Evolutionary conservation across 2,113 vertebrate species (phyloP).

Genomic region (Odocoileus hemionus): DNA sequence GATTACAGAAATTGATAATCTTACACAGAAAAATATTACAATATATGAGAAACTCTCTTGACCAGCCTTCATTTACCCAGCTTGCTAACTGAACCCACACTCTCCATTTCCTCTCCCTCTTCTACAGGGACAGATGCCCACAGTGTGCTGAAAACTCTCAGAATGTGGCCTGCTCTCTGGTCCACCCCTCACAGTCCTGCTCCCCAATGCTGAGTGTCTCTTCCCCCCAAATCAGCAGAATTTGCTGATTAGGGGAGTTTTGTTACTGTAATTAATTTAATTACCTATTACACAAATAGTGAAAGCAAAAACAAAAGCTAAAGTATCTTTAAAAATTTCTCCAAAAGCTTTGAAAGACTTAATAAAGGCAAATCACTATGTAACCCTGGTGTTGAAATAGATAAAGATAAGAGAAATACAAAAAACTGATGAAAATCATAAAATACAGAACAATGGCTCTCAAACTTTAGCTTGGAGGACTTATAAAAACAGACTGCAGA

Average conservation of each 20-base stretch:
- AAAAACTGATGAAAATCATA: background rate
- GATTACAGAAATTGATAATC: background rate
- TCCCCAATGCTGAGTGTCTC: background rate
- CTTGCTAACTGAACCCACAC: background rate
- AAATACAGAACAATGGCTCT: background rate
- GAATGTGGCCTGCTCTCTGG: background rate
- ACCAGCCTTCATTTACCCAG: background rate
- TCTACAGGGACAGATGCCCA: background rate
- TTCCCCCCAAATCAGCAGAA: background rate
- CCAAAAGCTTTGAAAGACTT: background rate
- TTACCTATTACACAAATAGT: background rate
- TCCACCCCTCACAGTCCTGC: background rate
- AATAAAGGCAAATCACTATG: background rate
- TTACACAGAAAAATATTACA: background rate
- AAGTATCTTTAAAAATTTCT: background rate
- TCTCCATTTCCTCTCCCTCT: background rate
- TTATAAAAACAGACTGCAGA: background rate
- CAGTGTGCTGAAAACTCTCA: background rate
- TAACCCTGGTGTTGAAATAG: background rate
- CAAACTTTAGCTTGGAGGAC: background rate
- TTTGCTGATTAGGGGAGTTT: background rate
- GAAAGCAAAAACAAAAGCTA: slow-evolving; percentile 15
- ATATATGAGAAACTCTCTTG: background rate
- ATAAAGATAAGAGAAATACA: background rate
- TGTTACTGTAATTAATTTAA: background rate